Evolutionary conservation across 2,113 vertebrate genomes (phyloP).

Genomic region (Capreolus pygargus): DNA sequence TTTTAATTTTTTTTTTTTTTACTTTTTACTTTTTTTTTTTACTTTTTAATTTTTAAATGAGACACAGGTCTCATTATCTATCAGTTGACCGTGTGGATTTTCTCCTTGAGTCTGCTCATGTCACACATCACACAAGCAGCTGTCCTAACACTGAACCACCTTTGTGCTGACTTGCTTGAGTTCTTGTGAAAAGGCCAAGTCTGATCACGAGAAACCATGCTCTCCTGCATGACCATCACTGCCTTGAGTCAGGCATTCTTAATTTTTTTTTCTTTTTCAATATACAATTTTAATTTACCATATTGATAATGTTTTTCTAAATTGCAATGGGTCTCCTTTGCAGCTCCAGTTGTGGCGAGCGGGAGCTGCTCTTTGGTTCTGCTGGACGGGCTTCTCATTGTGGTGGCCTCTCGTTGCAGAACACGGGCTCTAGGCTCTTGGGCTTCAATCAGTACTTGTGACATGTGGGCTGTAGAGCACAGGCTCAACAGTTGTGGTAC

Average conservation of each 20-base stretch:
- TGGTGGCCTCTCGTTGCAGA: background rate
- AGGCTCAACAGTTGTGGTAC: background rate
- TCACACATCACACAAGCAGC: background rate
- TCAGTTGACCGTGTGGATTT: background rate
- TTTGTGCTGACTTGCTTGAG: background rate
- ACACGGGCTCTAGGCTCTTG: background rate
- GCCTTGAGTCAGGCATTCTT: background rate
- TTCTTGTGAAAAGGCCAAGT: background rate
- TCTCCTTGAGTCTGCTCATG: background rate
- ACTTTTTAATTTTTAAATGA: background rate
- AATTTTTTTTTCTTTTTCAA: background rate
- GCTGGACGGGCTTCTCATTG: background rate
- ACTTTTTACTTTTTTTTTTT: too few species aligned
- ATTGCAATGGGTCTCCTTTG: background rate
- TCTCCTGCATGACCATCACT: background rate
- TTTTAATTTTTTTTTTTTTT: too few species aligned
- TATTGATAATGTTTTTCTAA: background rate
- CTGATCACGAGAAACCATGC: fast-evolving
- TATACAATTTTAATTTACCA: background rate
- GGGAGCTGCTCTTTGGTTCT: background rate
- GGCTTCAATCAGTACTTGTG: background rate
- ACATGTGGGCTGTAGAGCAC: background rate
- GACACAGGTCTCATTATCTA: background rate
- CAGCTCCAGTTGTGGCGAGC: background rate
- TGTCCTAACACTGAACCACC: background rate